Percentiles rank a stretch among this genome's conserved stretches.
phyloP scores from a whole-genome alignment of 1,140 invertebrate species.

The Idris sp. region DNA sequence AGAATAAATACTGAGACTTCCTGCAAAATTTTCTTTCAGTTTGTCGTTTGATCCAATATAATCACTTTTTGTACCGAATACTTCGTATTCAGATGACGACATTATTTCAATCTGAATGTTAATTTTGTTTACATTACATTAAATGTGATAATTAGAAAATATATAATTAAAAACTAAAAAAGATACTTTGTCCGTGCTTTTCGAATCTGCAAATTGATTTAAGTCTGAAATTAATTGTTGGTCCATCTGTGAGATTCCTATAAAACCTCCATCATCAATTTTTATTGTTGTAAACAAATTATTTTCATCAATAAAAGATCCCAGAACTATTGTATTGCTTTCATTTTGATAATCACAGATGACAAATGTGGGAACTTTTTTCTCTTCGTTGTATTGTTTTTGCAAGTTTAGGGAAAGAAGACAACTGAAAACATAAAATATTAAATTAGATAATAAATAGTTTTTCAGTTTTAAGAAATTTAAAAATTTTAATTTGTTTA shows the following conservation, averaged over 20 bases:
- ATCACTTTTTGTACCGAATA: slow-evolving; percentile 67
- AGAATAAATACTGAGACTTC: slow-evolving; percentile 64
- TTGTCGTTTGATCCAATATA: slow-evolving; percentile 54
- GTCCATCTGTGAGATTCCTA: slow-evolving; percentile 43
- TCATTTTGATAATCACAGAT: slow-evolving; percentile 64
- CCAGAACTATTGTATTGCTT: slow-evolving; percentile 62
- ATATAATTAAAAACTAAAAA: neutral
- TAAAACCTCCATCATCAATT: slow-evolving; percentile 33
- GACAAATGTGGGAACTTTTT: slow-evolving; percentile 63
- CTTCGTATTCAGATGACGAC: slow-evolving; percentile 60
- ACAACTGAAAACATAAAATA: slow-evolving; percentile 36
- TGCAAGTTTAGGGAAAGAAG: slow-evolving; percentile 41
- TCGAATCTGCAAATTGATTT: slow-evolving; percentile 27
- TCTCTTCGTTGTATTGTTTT: slow-evolving; percentile 29
- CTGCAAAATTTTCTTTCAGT: slow-evolving; percentile 62
- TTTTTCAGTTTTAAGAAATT: too few species aligned
- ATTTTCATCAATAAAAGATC: slow-evolving; percentile 43
- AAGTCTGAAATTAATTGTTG: too few species aligned
- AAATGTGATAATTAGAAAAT: neutral
- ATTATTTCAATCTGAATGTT: slow-evolving; percentile 54
- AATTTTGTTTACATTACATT: slow-evolving; percentile 16
- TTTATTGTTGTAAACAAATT: slow-evolving; percentile 65
- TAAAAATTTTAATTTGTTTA: slow-evolving; percentile 22
- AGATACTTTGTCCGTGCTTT: slow-evolving; percentile 20
- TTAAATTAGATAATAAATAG: neutral